These are phyloP conservation scores for Neolamprologus sp. DNA, from an alignment of 2,113 vertebrate genomes.

Conservation along the genomic window DNA sequence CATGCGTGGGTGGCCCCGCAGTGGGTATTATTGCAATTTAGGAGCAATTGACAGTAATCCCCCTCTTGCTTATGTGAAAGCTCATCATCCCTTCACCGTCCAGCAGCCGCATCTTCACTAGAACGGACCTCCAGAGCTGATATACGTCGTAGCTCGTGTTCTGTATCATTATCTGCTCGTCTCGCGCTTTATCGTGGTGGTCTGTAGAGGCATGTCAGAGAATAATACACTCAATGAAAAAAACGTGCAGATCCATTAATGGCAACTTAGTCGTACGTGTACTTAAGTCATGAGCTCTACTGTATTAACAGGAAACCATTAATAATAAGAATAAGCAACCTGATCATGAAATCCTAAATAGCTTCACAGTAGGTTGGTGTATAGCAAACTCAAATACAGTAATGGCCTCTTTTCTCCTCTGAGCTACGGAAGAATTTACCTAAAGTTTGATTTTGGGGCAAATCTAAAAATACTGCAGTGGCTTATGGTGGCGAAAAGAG, in stretches of 20 bases:
- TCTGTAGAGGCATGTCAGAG: not conserved
- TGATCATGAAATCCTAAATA: not conserved
- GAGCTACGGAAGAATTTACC: not conserved
- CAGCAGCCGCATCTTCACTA: conserved; percentile 27
- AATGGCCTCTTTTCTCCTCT: not conserved
- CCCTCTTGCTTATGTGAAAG: conserved; percentile 40
- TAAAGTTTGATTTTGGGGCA: not conserved
- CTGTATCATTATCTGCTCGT: conserved; percentile 33
- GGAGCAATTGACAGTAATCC: conserved; percentile 70
- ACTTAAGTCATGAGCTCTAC: not conserved
- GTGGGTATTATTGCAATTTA: conserved; percentile 66
- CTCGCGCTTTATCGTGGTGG: not conserved
- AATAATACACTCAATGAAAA: not conserved
- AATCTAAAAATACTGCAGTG: not conserved
- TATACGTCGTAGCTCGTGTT: not conserved
- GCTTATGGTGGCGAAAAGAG: not conserved
- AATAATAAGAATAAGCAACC: not conserved
- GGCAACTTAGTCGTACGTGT: not conserved
- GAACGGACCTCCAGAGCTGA: conserved; percentile 10
- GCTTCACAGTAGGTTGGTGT: not conserved
- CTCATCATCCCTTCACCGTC: conserved; percentile 32
- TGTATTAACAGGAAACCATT: not conserved
- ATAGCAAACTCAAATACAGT: not conserved
- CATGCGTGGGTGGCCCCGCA: conserved; percentile 64
- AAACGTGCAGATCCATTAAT: not conserved